These are phyloP conservation scores for Ormyrus pomaceus DNA, from an alignment of 2,888 invertebrate species.

Conservation along the genomic window DNA sequence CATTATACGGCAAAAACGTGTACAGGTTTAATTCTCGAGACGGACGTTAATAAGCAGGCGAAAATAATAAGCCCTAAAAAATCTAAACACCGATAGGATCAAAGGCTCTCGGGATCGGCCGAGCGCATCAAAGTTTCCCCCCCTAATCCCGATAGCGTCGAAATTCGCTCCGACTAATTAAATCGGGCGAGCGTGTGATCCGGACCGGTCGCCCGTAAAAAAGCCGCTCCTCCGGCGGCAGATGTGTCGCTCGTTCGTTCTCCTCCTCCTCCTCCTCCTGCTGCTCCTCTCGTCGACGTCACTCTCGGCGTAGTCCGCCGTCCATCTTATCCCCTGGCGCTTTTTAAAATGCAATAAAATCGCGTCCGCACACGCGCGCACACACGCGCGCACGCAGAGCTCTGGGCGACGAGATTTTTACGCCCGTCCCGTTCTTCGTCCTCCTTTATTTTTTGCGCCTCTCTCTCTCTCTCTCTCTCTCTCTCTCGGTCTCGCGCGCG, in stretches of 20 bases:
- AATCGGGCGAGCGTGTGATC: no score
- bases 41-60: no score
- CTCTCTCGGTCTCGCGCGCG: not conserved
- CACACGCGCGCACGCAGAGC: not conserved
- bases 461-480: not conserved
- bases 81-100: no score
- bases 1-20: no score
- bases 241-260: not conserved
- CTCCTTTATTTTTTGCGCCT: conserved; percentile 2
- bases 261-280: not conserved
- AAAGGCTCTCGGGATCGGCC: no score
- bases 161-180: no score
- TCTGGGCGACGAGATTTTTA: conserved; percentile 31
- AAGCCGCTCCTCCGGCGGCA: not conserved
- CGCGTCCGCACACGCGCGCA: not conserved
- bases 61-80: no score
- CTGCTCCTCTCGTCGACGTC: not conserved
- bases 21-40: no score
- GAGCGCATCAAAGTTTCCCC: no score
- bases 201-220: no score
- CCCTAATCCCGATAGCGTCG: no score
- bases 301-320: not conserved
- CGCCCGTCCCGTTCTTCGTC: not conserved
- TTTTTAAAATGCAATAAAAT: conserved; percentile 52
- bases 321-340: conserved; percentile 11